Evolutionary conservation across 2,113 vertebrate genomes (phyloP), one percentile per base, ranked within the genome.

Genomic region (Uria aalge): DNA sequence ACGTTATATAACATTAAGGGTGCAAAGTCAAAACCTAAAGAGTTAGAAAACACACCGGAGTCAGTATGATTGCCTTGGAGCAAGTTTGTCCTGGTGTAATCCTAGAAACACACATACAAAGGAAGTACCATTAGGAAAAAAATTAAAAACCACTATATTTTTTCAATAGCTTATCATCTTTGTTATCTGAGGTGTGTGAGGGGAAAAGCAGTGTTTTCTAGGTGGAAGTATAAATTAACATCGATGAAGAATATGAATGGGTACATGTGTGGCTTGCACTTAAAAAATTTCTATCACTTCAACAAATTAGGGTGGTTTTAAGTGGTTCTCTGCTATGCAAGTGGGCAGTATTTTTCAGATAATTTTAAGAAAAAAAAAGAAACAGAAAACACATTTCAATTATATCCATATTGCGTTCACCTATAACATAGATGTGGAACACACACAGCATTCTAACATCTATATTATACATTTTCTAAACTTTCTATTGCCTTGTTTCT

Each of bases 1-100:
- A 80, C 0, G 0, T 36, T 36, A 41, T 8, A 19, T n/a, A 69
- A 62, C 0, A 2, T 23, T 36, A 69, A 83, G 11, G 32, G 29
- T 45, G 24, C 38, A 84, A 68, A 79, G 47, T 53, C 63, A 91
- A 80, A 77, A 50, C 15, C 20, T n/a, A 4, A 67, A 72, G 32
- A 38, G 15, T 47, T n/a, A 32, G 32, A 27, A 90, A 74, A 55
- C 23, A 20, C 13, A 38, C 15, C 0, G 4, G 10, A 81, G 16
- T 47, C 53, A 50, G 4, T 17, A 9, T 2, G 5, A 60, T 34
- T 69, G 32, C n/a, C 66, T 53, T 36, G 43, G 48, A 72, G 26
- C 24, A 80, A 38, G 30, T 69, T 45, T 71, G 38, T 27, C 50
- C 40, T 79, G 32, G 14, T n/a, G n/a, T 23, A 81, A 90, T 56